A percentile compares a stretch with the other conserved stretches of the same genome.
Evolutionary conservation across 2,113 vertebrate species (phyloP).

Genomic region (Brachypodius melanocephalos): DNA sequence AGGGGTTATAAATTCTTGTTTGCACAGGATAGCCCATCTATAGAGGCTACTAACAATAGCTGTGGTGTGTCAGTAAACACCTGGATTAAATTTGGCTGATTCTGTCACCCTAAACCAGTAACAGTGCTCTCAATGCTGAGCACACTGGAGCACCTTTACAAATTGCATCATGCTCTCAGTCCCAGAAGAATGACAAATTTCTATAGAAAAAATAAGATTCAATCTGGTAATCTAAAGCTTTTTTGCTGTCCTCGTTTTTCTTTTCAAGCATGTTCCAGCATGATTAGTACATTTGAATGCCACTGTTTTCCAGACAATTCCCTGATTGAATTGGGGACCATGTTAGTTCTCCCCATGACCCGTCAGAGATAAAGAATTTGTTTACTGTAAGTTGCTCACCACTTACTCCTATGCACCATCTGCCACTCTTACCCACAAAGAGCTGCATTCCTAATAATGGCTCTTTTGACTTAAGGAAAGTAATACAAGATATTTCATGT

Average conservation of each 20-base stretch:
- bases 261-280: conserved; percentile 46
- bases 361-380: conserved; percentile 93
- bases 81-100: conserved; percentile 34
- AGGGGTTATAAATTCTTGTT: not conserved
- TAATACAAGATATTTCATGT: conserved; percentile 19
- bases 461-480: conserved; percentile 66
- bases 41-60: not conserved
- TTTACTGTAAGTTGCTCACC: conserved; percentile 89
- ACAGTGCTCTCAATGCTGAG: not conserved
- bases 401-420: conserved; percentile 85
- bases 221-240: not conserved
- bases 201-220: conserved; percentile 13
- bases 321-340: conserved; percentile 72
- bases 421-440: conserved; percentile 73
- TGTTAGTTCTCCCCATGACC: conserved; percentile 85
- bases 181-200: not conserved
- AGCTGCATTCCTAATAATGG: conserved; percentile 77
- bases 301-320: conserved; percentile 67
- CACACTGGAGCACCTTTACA: conserved; percentile 15
- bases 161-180: not conserved
- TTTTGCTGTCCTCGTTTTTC: not conserved
- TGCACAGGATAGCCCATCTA: not conserved
- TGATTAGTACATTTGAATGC: conserved; percentile 48
- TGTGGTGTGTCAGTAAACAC: not conserved
- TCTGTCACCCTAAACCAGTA: not conserved